phyloP scores from a whole-genome alignment of 30 jellyfish, hydroid and myxozoan genomes.

The Aurelia aurita region DNA sequence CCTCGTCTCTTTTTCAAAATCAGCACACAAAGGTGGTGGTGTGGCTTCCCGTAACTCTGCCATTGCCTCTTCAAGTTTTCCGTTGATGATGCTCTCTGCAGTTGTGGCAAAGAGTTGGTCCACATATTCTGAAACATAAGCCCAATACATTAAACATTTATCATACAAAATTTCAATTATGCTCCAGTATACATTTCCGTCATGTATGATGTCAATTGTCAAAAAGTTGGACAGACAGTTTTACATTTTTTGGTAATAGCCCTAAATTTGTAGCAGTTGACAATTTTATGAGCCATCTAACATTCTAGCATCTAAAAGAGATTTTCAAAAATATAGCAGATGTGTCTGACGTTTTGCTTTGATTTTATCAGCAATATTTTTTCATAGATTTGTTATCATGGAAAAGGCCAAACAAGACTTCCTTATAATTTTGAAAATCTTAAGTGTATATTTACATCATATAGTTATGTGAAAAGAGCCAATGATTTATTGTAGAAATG shows the following conservation, averaged over 20 bases:
- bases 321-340: background rate
- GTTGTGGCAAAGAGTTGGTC: conserved; percentile 11
- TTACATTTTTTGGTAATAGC: too few relatives aligned
- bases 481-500: too few relatives aligned
- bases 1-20: conserved; percentile 13
- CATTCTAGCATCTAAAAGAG: background rate
- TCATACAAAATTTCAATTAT: too few relatives aligned
- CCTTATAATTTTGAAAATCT: too few relatives aligned
- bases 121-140: conserved; percentile 6
- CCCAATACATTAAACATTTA: too few relatives aligned
- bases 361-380: too few relatives aligned
- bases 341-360: background rate
- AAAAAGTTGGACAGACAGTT: too few relatives aligned
- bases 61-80: background rate
- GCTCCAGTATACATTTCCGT: too few relatives aligned
- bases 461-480: too few relatives aligned
- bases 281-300: background rate
- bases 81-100: background rate
- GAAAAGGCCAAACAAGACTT: conserved; percentile 1
- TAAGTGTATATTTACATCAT: too few relatives aligned
- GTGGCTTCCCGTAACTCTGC: background rate
- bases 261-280: background rate
- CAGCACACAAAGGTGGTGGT: conserved; percentile 34
- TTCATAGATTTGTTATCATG: background rate
- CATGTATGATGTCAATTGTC: too few relatives aligned